Evolutionary conservation across 2,888 invertebrate species (phyloP), one percentile per base, ranked within the genome.

Genomic region (Ctenicera cuprea): DNA sequence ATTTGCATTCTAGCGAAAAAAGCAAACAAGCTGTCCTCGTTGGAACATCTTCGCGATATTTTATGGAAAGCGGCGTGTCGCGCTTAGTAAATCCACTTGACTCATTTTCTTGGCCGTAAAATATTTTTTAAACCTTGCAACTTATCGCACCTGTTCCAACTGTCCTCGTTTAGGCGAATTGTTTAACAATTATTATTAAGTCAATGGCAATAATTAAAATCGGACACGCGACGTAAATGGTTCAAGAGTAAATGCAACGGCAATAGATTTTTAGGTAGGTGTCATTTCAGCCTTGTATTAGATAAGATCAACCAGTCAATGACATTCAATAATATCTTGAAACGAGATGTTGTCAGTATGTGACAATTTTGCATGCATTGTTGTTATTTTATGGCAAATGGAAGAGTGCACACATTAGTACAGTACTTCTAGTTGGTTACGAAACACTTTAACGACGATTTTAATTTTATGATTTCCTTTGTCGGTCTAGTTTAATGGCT

Each of bases 1-100:
- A 41, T 41, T 57, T 16, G 33, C 57, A 57, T 57, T 57, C 16
- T 57, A 11, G 33, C 33, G 5, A 16, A 57, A 57, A 33, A 57
- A 57, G 33, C 18, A 30, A 57, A 57, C 57, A 57, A 37, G 57
- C 26, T 33, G 33, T 57, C 57, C 57, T 57, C 33, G 57, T n/a
- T 1, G 33, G 57, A 14, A 57, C 33, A 57, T 57, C 57, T 30
- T 57, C 33, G 12, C 7, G 20, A 12, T 22, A 12, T 22, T n/a
- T n/a, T n/a, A n/a, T 50, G 41, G 41, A 41, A 41, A 41, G 41
- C 41, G 41, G n/a, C n/a, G 2, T 41, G 14, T 14, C n/a, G 41
- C 41, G 14, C 33, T 33, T 33, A 1, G 14, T 14, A 41, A 14
- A 14, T 14, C 41, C n/a, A 41, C 14, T 41, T 41, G 14, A 41